Percentiles rank a stretch among this genome's conserved stretches.
These are phyloP conservation scores for Apostichopus japonicus DNA, from an alignment of 35 echinoderm and acorn worm genomes.

Conservation along the genomic window DNA sequence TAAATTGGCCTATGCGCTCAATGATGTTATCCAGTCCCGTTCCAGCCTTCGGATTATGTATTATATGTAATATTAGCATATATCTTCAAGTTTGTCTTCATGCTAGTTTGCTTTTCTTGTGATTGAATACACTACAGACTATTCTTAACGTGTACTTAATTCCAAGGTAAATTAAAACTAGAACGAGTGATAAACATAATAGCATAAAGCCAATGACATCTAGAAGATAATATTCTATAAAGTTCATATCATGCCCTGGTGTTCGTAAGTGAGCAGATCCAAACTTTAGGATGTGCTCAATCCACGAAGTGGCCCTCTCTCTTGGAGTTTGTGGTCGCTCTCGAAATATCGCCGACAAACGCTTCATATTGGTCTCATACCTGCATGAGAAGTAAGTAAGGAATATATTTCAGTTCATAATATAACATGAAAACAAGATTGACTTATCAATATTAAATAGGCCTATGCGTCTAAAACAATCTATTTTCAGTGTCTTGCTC, in stretches of 20 bases:
- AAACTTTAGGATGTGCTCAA: slow-evolving; percentile 60
- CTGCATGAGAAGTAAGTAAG: background rate
- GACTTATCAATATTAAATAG: too few species aligned
- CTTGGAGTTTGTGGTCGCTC: slow-evolving; percentile 47
- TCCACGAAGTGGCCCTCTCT: slow-evolving; percentile 57
- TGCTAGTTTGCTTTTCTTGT: background rate
- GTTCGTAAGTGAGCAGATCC: slow-evolving; percentile 37
- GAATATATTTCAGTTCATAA: background rate
- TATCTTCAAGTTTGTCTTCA: background rate
- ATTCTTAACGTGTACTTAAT: background rate
- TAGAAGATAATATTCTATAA: background rate
- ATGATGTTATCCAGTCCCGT: too few species aligned
- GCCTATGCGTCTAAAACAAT: too few species aligned
- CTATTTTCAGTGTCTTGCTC: too few species aligned
- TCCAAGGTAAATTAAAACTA: background rate
- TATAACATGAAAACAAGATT: too few species aligned
- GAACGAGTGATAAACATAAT: background rate
- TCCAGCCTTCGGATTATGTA: too few species aligned
- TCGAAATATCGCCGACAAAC: slow-evolving; percentile 52
- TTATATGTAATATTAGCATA: too few species aligned
- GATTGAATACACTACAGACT: background rate
- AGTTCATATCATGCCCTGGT: slow-evolving; percentile 40
- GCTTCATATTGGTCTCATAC: slow-evolving; percentile 1
- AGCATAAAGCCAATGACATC: background rate
- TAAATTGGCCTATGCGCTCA: too few species aligned